These are phyloP conservation scores for Rhombomys opimus DNA, from an alignment of 2,113 vertebrate genomes.

Conservation along the genomic window DNA sequence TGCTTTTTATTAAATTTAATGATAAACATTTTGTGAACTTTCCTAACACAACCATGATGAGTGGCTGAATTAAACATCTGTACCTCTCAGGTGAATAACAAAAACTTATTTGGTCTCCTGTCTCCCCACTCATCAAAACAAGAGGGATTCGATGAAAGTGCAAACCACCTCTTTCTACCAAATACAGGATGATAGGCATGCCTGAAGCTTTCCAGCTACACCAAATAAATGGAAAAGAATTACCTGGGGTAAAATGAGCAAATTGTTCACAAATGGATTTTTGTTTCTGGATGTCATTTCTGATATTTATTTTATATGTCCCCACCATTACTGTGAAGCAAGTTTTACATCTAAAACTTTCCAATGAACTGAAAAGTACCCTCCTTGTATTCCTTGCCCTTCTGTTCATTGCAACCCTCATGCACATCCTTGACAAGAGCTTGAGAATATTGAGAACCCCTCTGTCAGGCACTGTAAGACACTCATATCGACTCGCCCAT, in stretches of 20 bases:
- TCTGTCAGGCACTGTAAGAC: background rate
- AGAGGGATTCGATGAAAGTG: background rate
- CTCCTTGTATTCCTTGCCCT: background rate
- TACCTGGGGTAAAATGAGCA: background rate
- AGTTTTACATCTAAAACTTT: background rate
- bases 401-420: background rate
- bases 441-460: background rate
- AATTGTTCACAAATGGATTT: background rate
- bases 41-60: slow-evolving; percentile 1
- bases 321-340: background rate
- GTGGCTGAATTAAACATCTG: slow-evolving; percentile 46
- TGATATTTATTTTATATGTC: background rate
- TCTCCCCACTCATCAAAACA: background rate
- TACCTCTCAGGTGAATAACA: background rate
- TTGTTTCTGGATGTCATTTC: background rate
- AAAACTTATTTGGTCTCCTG: slow-evolving; percentile 12
- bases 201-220: background rate
- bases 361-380: background rate
- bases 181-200: background rate
- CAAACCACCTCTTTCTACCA: background rate
- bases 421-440: background rate
- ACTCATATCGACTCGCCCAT: background rate
- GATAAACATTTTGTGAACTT: background rate
- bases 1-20: slow-evolving; percentile 39
- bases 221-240: background rate